phyloP scores from a whole-genome alignment of 2,797 vertebrate species.

The Helarctos malayanus region DNA sequence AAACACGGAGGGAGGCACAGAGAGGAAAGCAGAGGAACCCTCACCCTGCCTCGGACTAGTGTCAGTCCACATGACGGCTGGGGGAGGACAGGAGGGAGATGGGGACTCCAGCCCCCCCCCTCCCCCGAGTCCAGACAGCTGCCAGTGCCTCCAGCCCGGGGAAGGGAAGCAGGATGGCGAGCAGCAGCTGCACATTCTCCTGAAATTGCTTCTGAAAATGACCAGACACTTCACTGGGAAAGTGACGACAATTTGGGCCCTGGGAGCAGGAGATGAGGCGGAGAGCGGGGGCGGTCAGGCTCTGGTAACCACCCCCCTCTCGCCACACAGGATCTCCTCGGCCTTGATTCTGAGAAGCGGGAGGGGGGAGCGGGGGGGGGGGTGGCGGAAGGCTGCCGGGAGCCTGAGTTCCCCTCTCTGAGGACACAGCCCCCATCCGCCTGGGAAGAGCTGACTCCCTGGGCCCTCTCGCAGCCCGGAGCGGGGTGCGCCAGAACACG shows the following conservation, averaged over 20 bases:
- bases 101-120: not conserved
- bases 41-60: not conserved
- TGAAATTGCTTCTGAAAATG: slow-evolving; percentile 84
- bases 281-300: slow-evolving; percentile 44
- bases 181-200: slow-evolving; percentile 79
- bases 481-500: not conserved
- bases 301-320: not conserved
- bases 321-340: not conserved
- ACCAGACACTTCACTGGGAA: slow-evolving; percentile 80
- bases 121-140: not conserved
- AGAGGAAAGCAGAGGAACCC: not conserved
- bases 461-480: not conserved
- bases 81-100: not conserved
- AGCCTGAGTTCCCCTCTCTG: not conserved
- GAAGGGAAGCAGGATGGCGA: slow-evolving; percentile 48
- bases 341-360: slow-evolving; percentile 71
- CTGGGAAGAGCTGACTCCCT: not conserved
- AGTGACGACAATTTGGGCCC: slow-evolving; percentile 82
- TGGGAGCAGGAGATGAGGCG: slow-evolving; percentile 79
- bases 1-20: not conserved
- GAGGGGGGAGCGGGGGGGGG: not conserved
- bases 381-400: not conserved
- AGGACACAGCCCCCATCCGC: not conserved
- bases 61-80: not conserved
- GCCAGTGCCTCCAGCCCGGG: slow-evolving; percentile 30